Base-by-base conservation (phyloP, 2,888 invertebrate species). In the Ectemnius lituratus region DNA sequence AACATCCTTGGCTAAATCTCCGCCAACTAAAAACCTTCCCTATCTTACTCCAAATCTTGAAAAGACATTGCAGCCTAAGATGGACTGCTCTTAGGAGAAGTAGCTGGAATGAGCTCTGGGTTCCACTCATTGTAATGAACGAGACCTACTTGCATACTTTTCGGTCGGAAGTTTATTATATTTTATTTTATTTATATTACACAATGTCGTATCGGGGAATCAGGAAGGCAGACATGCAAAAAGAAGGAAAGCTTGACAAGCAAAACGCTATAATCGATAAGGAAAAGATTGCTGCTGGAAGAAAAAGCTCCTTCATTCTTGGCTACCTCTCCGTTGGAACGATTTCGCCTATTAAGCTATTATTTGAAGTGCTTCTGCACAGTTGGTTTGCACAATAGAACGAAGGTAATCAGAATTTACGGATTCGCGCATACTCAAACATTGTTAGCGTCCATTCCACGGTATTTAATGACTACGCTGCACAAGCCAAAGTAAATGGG, bases 301-400 rank as follows among this genome's bases (percentile, higher is more conserved):
- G 20, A 16, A 61, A 61, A 61, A 62, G 8, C 46, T 3, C n/a
- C 37, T 28, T 37, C 28, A 16, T 62, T 62, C 46, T 62, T 23
- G 62, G 16, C 18, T 62, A n/a, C 14, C 47, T 16, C 37, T 37
- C 46, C 60, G 20, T n/a, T 20, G 13, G 60, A 46, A 46, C 14
- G 46, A 62, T 62, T 46, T 62, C 18, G 18, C 20, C 47, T 18
- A 46, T 62, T 62, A 62, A 61, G 47, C 62, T 23, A 62, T 62
- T 62, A 62, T 37, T 60, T 60, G 46, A 62, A 62, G 46, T 18
- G 47, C 62, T 8, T 4, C 18, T 27, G 14, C 58, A 45, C 46
- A 5, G 45, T 45, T 45, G 28, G 37, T 28, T 60, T 60, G 23
- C 23, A 46, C 62, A 62, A 62, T 45, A 46, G 18, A 16, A 46